Evolutionary conservation across 2,113 vertebrate genomes (phyloP).

Genomic region (Melanerpes aurifrons): DNA sequence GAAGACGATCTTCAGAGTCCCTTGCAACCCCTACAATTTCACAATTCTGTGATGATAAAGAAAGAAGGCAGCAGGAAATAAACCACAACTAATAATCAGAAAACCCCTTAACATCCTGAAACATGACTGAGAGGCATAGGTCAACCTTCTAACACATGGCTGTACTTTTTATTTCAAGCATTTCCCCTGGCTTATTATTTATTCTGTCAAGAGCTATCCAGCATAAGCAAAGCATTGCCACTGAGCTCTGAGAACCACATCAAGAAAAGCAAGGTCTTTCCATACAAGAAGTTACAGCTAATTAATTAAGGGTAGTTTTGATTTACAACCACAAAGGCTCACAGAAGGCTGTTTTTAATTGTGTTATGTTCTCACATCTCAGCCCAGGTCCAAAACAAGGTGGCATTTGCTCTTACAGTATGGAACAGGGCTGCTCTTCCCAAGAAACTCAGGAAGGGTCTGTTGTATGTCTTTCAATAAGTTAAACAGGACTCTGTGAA

Average conservation of each 20-base stretch:
- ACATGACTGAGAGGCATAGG: background rate
- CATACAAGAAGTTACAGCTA: background rate
- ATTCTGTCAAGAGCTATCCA: background rate
- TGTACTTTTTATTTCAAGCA: background rate
- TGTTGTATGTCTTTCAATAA: background rate
- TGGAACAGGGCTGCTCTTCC: background rate
- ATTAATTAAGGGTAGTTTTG: background rate
- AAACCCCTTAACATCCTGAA: background rate
- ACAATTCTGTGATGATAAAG: background rate
- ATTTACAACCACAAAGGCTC: background rate
- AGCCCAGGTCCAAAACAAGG: background rate
- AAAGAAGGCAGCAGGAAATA: background rate
- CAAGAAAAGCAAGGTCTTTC: background rate
- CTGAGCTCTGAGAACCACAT: background rate
- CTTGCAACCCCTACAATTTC: too few species aligned
- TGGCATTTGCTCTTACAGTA: background rate
- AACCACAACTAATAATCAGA: background rate
- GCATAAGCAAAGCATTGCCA: background rate
- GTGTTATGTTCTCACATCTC: fast-evolving
- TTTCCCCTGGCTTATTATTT: background rate
- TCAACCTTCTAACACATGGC: background rate
- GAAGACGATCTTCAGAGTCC: too few species aligned
- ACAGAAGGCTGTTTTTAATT: background rate
- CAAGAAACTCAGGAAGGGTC: background rate
- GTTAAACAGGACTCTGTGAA: background rate